phyloP scores from a whole-genome alignment of 2,888 invertebrate species.

The Gastrophysa polygoni region DNA sequence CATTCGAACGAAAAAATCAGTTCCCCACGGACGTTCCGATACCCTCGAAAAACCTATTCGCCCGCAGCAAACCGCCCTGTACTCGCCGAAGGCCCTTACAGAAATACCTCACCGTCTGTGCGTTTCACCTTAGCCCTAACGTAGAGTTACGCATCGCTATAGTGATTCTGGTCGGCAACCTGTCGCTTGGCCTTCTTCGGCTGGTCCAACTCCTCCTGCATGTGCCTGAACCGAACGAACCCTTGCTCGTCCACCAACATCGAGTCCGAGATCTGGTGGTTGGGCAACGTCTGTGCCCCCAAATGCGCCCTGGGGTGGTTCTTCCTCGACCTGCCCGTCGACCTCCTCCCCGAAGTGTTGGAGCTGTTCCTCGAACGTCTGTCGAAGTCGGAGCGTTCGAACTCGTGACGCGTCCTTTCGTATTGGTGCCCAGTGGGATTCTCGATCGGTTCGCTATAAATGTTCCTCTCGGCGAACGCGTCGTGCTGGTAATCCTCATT shows the following conservation, averaged over 20 bases:
- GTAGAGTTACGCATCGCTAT: conserved; percentile 55
- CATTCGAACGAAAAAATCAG: no score
- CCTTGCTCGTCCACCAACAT: conserved; percentile 93
- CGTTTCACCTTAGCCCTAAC: conserved; percentile 44
- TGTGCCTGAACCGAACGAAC: conserved; percentile 81
- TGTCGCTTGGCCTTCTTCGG: conserved; percentile 51
- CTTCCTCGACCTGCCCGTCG: conserved; percentile 56
- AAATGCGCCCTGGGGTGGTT: conserved; percentile 60
- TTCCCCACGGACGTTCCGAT: conserved; percentile 17
- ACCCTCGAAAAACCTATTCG: no score
- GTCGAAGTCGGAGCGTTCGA: conserved; percentile 66
- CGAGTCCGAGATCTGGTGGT: conserved; percentile 63
- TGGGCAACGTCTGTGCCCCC: conserved; percentile 64
- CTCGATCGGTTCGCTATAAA: conserved; percentile 58
- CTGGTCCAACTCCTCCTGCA: conserved; percentile 54
- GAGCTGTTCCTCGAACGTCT: conserved; percentile 55
- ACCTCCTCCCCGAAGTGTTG: conserved; percentile 55
- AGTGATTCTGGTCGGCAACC: conserved; percentile 51
- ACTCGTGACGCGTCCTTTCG: conserved; percentile 60
- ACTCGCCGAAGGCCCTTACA: conserved; percentile 36
- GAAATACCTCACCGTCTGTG: conserved; percentile 45
- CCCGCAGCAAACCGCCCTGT: conserved; percentile 30
- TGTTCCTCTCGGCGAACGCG: conserved; percentile 58
- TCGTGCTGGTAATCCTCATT: conserved; percentile 53
- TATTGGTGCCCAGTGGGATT: conserved; percentile 50